Conservation (phyloP, 2,113 vertebrate genomes). For the Ptilorrhoa leucosticta region DNA sequence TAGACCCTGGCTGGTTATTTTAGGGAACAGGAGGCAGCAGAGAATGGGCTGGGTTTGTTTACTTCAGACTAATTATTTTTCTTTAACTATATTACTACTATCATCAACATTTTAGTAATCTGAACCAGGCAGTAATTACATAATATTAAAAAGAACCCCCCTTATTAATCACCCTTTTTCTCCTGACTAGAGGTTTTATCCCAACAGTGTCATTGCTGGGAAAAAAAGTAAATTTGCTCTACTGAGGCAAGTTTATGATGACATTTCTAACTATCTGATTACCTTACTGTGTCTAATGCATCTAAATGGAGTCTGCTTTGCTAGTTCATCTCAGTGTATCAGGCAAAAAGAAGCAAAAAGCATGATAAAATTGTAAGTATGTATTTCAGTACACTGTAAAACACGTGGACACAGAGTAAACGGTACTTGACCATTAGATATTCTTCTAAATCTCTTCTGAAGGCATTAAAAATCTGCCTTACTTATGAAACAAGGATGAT, state of each 20-base stretch:
- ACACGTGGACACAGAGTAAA: neutral
- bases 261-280: slow-evolving; percentile 37
- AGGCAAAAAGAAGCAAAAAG: neutral
- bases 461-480: neutral
- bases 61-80: neutral
- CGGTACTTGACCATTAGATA: neutral
- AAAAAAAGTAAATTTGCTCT: slow-evolving; percentile 49
- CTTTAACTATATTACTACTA: neutral
- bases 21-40: neutral
- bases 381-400: neutral
- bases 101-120: neutral
- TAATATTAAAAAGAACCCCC: neutral
- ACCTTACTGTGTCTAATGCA: slow-evolving; percentile 26
- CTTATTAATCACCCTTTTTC: neutral
- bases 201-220: neutral
- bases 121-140: neutral
- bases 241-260: neutral
- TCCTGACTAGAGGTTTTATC: neutral
- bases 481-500: neutral
- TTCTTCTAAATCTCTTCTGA: neutral
- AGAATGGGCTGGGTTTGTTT: neutral
- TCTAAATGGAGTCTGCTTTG: neutral
- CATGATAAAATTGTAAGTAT: neutral
- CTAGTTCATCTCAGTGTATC: slow-evolving; percentile 3
- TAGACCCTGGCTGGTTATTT: neutral